Base-by-base conservation (phyloP, 1,140 invertebrate species). In the Lasioglossum baleicum region DNA sequence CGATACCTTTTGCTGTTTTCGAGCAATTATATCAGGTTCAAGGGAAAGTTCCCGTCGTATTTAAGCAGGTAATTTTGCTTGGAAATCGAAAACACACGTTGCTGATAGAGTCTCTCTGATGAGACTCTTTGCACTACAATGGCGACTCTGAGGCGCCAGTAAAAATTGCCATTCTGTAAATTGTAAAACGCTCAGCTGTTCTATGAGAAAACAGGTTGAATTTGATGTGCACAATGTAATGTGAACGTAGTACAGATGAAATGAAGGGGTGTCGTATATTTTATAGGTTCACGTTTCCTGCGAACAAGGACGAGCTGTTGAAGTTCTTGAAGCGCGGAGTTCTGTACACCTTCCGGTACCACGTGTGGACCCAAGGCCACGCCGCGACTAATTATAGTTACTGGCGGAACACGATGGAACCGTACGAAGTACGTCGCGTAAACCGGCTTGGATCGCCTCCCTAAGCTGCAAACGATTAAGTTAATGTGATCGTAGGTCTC, bases 361-460 rank as follows among this genome's bases (percentile, higher is more conserved):
- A 96, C 72, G 95, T 96, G 17, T 97, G 96, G 96, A 95, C 96
- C 6, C 95, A 96, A 89, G 98, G 98, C 61, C 98, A 99, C 93
- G 95, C 96, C 7, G 95, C 97, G 2, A 99, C 97, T 1, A 96
- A 99, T 93, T 99, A 96, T 91, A 95, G 94, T 35, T 95, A 95
- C 88, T 99, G 97, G 97, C 94, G 94, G 86, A 96, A 95, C 15
- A 96, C 97, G 3, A 96, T 94, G 7, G 95, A 95, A 17, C 97
- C 97, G 1, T 99, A 98, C 90, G 95, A 96, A 91, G 96, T 97
- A 91, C 60, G 75, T 84, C 15, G 7, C 44, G 44, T 22, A 8
- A 26, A 13, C n/a, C 17, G 42, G n/a, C 40, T 42, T 22, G 22
- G 6, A 8, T 13, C 44, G 58, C 5, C 10, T 56, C 42, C 56